A percentile compares a stretch with the other conserved stretches of the same genome.
Conservation (phyloP, 2,888 invertebrate species). For the Cosmia trapezina region DNA sequence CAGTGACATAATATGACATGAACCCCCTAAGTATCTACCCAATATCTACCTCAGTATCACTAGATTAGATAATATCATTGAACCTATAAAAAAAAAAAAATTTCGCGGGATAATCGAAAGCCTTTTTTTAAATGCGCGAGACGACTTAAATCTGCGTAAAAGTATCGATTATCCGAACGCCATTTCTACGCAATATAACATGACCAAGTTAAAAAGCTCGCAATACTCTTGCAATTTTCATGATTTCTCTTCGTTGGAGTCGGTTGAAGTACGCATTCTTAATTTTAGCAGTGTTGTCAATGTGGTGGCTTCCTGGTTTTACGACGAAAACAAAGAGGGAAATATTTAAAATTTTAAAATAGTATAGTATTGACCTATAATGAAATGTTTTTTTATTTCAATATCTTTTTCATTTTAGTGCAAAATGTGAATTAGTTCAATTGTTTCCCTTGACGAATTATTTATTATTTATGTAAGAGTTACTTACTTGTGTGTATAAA, state of each 20-base stretch:
- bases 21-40: too few species aligned
- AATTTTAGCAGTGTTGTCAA: slow-evolving; percentile 11
- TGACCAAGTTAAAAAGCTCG: slow-evolving; percentile 28
- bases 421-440: slow-evolving; percentile 40
- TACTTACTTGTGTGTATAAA: slow-evolving; percentile 13
- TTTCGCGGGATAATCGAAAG: slow-evolving; percentile 21
- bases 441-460: slow-evolving; percentile 4
- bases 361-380: not conserved
- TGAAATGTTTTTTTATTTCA: not conserved
- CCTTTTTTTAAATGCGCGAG: slow-evolving; percentile 11
- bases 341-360: slow-evolving; percentile 52
- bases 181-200: slow-evolving; percentile 69
- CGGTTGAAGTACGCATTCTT: not conserved
- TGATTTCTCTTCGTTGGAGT: not conserved
- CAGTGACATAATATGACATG: too few species aligned
- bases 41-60: too few species aligned
- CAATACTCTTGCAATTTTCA: not conserved
- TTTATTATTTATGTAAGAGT: slow-evolving; percentile 1
- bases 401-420: not conserved
- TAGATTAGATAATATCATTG: too few species aligned
- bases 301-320: slow-evolving; percentile 29
- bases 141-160: slow-evolving; percentile 25
- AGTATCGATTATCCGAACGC: slow-evolving; percentile 71
- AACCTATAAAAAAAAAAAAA: not conserved
- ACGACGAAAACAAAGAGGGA: slow-evolving; percentile 58